Percentiles rank a stretch among this genome's conserved stretches.
Evolutionary conservation across 2,113 vertebrate genomes (phyloP).

Genomic region (Periophthalmodon schlosseri): DNA sequence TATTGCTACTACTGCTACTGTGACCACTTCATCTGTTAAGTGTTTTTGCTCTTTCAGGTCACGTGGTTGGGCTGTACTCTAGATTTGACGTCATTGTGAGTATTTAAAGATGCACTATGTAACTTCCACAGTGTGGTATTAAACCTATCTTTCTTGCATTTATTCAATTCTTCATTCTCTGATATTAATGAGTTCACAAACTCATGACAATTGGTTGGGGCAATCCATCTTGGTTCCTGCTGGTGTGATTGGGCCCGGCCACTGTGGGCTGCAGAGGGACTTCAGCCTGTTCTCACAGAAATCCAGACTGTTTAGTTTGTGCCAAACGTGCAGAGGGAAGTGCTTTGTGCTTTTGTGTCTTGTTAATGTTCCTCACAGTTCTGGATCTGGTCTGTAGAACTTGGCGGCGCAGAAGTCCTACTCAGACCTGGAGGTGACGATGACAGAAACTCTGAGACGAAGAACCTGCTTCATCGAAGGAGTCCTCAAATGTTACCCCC

Average conservation of each 20-base stretch:
- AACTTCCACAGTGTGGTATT: background rate
- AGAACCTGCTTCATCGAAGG: conserved; percentile 83
- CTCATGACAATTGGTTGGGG: too few relatives aligned
- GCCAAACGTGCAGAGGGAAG: too few relatives aligned
- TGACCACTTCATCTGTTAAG: too few relatives aligned
- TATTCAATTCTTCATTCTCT: too few relatives aligned
- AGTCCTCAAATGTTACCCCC: conserved; percentile 87
- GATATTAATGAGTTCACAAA: too few relatives aligned
- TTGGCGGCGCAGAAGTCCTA: conserved; percentile 92
- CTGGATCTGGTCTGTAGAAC: conserved; percentile 61
- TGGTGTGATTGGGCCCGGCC: too few relatives aligned
- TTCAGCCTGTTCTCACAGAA: too few relatives aligned
- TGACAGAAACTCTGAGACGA: conserved; percentile 81
- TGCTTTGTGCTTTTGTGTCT: too few relatives aligned
- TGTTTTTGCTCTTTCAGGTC: conserved; percentile 72
- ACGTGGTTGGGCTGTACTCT: conserved; percentile 92
- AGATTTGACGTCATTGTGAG: conserved; percentile 97
- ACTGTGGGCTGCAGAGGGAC: too few relatives aligned
- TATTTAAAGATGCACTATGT: conserved; percentile 38
- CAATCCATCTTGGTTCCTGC: background rate
- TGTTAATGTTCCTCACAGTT: background rate
- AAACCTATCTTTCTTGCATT: too few relatives aligned
- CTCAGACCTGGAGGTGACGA: conserved; percentile 89
- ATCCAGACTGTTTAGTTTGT: too few relatives aligned
- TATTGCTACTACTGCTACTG: background rate